These are phyloP conservation scores for Sinohyriopsis cumingii DNA, from an alignment of 2,888 invertebrate genomes.

Conservation along the genomic window DNA sequence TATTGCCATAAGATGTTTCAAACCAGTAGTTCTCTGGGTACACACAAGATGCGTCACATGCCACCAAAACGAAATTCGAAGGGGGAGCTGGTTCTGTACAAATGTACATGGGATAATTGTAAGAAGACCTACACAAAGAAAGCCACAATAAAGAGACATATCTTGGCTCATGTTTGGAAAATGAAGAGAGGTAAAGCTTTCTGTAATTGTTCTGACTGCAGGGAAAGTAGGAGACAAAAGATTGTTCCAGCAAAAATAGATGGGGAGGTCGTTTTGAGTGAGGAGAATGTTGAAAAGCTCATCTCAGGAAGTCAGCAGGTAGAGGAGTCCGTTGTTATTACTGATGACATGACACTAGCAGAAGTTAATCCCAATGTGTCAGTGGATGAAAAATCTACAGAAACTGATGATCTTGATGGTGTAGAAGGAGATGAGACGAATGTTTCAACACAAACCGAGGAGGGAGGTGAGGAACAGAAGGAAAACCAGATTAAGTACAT, in stretches of 20 bases:
- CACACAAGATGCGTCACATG: slow-evolving; percentile 33
- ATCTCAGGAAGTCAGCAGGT: slow-evolving; percentile 30
- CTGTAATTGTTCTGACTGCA: slow-evolving; percentile 31
- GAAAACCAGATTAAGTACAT: too few species aligned
- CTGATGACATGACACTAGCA: slow-evolving; percentile 4
- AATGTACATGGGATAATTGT: slow-evolving; percentile 29
- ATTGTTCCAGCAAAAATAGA: neutral
- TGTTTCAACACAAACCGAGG: neutral
- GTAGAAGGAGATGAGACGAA: neutral
- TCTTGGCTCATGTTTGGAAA: slow-evolving; percentile 35
- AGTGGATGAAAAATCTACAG: slow-evolving; percentile 1
- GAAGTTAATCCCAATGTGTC: neutral
- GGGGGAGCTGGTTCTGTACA: slow-evolving; percentile 15
- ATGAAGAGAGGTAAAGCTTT: slow-evolving; percentile 26
- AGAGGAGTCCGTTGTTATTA: slow-evolving; percentile 28
- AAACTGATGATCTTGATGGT: neutral
- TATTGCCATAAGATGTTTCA: slow-evolving; percentile 28
- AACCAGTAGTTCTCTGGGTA: slow-evolving; percentile 31
- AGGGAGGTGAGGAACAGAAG: neutral
- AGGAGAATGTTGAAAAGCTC: slow-evolving; percentile 30
- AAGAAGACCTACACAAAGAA: slow-evolving; percentile 24
- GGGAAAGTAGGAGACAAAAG: neutral
- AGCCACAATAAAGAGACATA: slow-evolving; percentile 24
- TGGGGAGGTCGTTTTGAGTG: slow-evolving; percentile 9
- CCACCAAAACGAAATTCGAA: slow-evolving; percentile 20